These are phyloP conservation scores for Melanerpes formicivorus DNA, from an alignment of 2,113 vertebrate genomes.

Conservation along the genomic window DNA sequence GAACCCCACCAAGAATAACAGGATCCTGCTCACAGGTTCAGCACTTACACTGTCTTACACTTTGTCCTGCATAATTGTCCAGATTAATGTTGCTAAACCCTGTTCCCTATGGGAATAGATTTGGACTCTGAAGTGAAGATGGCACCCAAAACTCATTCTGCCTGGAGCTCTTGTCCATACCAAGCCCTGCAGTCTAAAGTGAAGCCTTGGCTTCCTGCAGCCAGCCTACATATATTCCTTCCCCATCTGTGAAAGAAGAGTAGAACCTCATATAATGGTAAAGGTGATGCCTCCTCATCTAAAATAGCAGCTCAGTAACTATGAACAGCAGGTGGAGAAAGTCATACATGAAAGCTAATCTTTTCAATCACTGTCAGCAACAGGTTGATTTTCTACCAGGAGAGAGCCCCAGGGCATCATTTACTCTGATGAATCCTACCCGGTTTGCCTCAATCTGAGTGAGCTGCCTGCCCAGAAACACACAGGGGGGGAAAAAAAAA, in stretches of 20 bases:
- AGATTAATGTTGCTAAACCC: background rate
- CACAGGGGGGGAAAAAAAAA: background rate
- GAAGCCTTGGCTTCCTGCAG: background rate
- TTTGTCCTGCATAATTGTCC: background rate
- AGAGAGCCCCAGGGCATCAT: background rate
- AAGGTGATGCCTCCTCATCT: background rate
- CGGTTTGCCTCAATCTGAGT: background rate
- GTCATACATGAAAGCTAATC: background rate
- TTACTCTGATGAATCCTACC: background rate
- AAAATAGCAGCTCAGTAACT: conserved; percentile 18
- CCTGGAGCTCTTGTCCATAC: background rate
- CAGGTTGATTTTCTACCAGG: background rate
- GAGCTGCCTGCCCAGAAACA: background rate
- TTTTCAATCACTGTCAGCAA: background rate
- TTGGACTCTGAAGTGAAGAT: background rate
- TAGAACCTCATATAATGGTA: background rate
- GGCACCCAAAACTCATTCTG: background rate
- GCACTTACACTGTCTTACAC: background rate
- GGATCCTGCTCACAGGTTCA: background rate
- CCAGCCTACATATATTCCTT: background rate
- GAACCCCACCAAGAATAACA: background rate
- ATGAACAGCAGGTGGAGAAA: conserved; percentile 14
- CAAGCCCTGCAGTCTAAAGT: background rate
- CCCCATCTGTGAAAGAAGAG: background rate
- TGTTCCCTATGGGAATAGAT: background rate